Conservation (phyloP, 2,797 vertebrate genomes). For the Phataginus tricuspis region DNA sequence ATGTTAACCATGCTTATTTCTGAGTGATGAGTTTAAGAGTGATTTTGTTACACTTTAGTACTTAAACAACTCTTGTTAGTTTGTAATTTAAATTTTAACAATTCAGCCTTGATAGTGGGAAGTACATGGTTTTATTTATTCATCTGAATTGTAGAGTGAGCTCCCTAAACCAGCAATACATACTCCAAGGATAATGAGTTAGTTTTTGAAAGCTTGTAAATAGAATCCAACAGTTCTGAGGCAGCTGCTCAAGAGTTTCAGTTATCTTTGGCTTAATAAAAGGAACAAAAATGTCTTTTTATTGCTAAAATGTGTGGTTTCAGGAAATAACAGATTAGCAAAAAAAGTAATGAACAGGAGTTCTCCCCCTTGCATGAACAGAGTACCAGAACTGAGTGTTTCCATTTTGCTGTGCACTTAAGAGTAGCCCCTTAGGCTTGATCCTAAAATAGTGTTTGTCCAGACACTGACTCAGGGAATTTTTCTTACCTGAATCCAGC, state of each 20-base stretch:
- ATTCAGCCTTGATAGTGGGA: not conserved
- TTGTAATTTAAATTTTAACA: not conserved
- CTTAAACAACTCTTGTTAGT: not conserved
- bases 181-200: not conserved
- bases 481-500: not conserved
- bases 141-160: not conserved
- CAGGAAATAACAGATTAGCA: not conserved
- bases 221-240: not conserved
- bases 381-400: accelerated
- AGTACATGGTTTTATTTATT: not conserved
- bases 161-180: not conserved
- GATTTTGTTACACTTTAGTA: not conserved
- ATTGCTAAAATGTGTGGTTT: not conserved
- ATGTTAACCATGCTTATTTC: not conserved
- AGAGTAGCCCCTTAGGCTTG: not conserved
- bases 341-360: not conserved
- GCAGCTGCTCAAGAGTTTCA: not conserved
- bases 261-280: not conserved
- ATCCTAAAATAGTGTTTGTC: not conserved
- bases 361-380: not conserved
- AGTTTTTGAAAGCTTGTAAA: not conserved
- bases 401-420: not conserved
- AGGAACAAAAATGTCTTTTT: not conserved
- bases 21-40: not conserved
- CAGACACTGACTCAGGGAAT: not conserved